These are phyloP conservation scores for Pogonocichla stellata DNA, from an alignment of 2,113 vertebrate species.

Conservation along the genomic window DNA sequence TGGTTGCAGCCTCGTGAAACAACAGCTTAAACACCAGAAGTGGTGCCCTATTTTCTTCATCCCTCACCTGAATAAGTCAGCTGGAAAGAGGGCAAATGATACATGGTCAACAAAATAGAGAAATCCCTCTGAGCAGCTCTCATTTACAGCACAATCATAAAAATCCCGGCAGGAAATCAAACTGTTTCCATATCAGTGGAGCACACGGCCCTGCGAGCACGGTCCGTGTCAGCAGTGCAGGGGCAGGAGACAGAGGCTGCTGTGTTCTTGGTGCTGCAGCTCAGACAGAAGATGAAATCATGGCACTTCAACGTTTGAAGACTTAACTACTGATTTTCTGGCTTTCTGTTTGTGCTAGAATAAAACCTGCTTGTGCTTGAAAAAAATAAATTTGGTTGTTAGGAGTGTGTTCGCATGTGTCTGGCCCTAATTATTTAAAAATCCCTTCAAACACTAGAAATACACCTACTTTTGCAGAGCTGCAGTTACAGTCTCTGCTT, in stretches of 20 bases:
- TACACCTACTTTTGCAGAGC: background rate
- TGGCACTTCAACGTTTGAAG: background rate
- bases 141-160: background rate
- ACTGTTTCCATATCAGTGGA: background rate
- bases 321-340: constrained; percentile 27
- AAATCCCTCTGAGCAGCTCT: background rate
- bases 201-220: background rate
- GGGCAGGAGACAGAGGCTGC: constrained; percentile 33
- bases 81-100: background rate
- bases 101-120: background rate
- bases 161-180: background rate
- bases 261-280: constrained; percentile 21
- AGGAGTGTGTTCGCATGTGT: background rate
- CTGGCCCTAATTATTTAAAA: background rate
- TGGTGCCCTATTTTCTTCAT: background rate
- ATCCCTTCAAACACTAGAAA: background rate
- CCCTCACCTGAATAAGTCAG: background rate
- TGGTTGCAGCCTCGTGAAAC: background rate
- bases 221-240: background rate
- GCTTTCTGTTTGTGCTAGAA: background rate
- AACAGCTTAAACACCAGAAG: background rate
- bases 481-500: background rate
- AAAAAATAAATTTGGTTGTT: background rate
- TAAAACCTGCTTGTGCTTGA: background rate
- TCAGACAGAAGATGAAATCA: constrained; percentile 39